Conservation (phyloP, 1,140 invertebrate genomes). For the Neuroterus valhalla region DNA sequence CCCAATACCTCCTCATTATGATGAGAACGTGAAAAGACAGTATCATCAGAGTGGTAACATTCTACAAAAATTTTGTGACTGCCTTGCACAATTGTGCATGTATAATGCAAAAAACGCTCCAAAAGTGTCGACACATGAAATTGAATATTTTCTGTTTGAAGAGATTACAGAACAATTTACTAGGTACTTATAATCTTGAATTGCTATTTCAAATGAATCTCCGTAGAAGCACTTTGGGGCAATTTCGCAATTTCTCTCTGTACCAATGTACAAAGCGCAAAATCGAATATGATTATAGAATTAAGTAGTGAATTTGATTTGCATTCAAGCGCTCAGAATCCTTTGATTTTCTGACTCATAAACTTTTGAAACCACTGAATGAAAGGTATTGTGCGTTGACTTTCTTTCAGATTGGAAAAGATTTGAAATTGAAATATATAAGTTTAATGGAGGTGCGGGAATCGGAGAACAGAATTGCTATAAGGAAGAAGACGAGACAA, state of each 20-base stretch:
- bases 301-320: too few species aligned
- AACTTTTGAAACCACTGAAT: background rate
- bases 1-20: too few species aligned
- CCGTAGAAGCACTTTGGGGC: slow-evolving; percentile 15
- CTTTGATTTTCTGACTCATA: too few species aligned
- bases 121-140: background rate
- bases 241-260: slow-evolving; percentile 20
- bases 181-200: slow-evolving; percentile 23
- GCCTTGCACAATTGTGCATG: background rate
- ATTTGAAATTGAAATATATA: slow-evolving; percentile 11
- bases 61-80: too few species aligned
- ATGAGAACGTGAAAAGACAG: too few species aligned
- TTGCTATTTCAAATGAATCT: slow-evolving; percentile 15
- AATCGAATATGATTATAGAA: too few species aligned
- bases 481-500: slow-evolving; percentile 5
- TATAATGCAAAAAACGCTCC: background rate
- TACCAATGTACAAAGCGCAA: too few species aligned
- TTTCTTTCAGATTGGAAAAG: background rate
- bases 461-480: slow-evolving; percentile 1
- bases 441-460: slow-evolving; percentile 21
- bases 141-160: slow-evolving; percentile 1
- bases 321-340: too few species aligned
- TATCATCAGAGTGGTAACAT: too few species aligned
- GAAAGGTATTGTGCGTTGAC: background rate
- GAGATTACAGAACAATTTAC: slow-evolving; percentile 2